Evolutionary conservation across 1,140 invertebrate species (phyloP), one percentile per base, ranked within the genome.

Genomic region (Diabrotica undecimpunctata): DNA sequence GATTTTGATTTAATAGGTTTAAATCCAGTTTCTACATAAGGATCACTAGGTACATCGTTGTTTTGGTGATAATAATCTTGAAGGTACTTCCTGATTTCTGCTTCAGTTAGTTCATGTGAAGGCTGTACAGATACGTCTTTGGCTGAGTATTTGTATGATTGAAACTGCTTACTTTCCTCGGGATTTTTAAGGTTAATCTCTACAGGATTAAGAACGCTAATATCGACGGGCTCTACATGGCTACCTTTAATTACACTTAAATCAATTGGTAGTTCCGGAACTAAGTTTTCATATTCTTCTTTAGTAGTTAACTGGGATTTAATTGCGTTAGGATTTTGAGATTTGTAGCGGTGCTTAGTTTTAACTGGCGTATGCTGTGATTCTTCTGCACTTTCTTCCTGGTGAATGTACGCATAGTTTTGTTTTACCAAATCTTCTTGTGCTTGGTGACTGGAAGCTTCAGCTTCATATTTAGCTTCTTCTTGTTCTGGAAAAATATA

Each of bases 131-230:
- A 35, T n/a, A 51, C 61, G 35, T 63, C 63, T 55, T 67, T 67
- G 0, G 13, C 39, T 8, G 66, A 61, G 9, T 53, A 36, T 38
- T 46, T 60, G 12, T 35, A 9, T 39, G 12, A 12, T 6, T 59
- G 9, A 55, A 6, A 38, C 61, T 10, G 7, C n/a, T 64, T 39
- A n/a, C 55, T 56, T 37, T 68, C 50, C 25, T 25, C 25, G 1
- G 4, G 4, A 25, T 25, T 4, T 8, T 55, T 68, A 9, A 74
- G 52, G n/a, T 69, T 60, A 10, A 76, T 66, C 62, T 76, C 71
- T 25, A 74, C 58, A 5, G 74, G 74, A 36, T 70, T 68, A 4
- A 76, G 46, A 51, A 67, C 36, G 35, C 67, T 65, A 8, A 75
- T 64, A 61, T 74, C 72, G 8, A 74, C 50, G 14, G 74, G 74